A percentile compares a stretch with the other conserved stretches of the same genome.
Evolutionary conservation across 2,888 invertebrate genomes (phyloP).

Genomic region (Megastigmus dorsalis): DNA sequence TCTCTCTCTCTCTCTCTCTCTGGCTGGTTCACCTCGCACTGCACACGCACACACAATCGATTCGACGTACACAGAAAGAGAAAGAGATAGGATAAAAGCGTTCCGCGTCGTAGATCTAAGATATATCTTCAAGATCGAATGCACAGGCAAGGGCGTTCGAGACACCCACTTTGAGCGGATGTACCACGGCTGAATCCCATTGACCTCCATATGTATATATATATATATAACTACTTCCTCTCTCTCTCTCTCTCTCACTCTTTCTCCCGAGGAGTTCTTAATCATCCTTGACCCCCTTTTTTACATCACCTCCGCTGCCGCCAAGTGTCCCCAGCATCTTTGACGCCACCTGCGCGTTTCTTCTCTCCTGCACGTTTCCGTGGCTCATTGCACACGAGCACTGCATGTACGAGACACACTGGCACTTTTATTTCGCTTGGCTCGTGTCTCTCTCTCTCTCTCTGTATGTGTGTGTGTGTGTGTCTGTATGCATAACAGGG

Average conservation of each 20-base stretch:
- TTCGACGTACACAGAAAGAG: neutral
- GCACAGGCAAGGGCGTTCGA: slow-evolving; percentile 4
- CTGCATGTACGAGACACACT: too few relatives aligned
- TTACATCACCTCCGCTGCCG: neutral
- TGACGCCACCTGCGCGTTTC: slow-evolving; percentile 4
- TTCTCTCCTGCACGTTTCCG: neutral
- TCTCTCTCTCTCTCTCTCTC: neutral
- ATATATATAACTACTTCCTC: neutral
- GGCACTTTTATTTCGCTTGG: too few relatives aligned
- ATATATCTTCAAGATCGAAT: neutral
- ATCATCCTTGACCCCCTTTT: slow-evolving; percentile 62
- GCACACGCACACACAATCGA: neutral
- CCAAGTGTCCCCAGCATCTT: slow-evolving; percentile 20
- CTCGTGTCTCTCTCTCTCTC: too few relatives aligned
- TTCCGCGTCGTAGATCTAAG: neutral
- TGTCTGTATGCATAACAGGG: too few relatives aligned
- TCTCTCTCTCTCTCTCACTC: neutral
- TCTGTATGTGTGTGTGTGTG: too few relatives aligned
- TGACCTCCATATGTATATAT: slow-evolving; percentile 25
- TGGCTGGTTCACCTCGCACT: too few relatives aligned
- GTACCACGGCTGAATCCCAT: slow-evolving; percentile 40
- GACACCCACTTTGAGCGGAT: neutral
- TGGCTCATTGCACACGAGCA: too few relatives aligned
- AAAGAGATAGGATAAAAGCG: neutral
- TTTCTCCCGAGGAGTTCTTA: slow-evolving; percentile 55